Evolutionary conservation across 2,797 vertebrate genomes (phyloP), one percentile per base, ranked within the genome.

Genomic region (Pteropus rufus): DNA sequence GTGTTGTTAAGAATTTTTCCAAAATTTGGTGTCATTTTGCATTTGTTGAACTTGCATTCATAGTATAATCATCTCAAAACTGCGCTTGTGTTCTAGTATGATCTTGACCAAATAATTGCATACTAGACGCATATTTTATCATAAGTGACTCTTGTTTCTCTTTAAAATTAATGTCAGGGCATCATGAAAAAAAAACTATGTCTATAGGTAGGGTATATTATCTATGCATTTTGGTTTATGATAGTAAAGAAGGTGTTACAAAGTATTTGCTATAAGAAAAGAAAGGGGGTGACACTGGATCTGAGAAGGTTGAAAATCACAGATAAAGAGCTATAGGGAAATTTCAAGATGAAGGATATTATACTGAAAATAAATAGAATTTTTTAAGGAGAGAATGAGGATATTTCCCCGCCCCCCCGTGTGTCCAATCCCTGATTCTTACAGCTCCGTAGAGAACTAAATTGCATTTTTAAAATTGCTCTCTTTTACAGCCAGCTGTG

Each of bases 401-500:
- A 91, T 10, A 10, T 91, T 87, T 86, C 26, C 34, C 15, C 19
- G 39, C 34, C 73, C 19, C 44, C 31, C 73, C 36, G 16, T 82
- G 73, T 62, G 62, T 81, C 92, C 92, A 58, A 96, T 73, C 82
- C 23, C 44, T 92, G 16, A 95, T 97, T 96, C 85, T 96, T 92
- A 34, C 5, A 90, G 60, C 81, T 90, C 80, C 34, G 80, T 0
- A 95, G 91, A 75, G 73, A 97, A 92, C 6, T 29, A 97, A 97
- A 95, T 67, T 77, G 6, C 83, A 41, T 64, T 97, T 97, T 97
- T 65, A 90, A 97, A 97, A 96, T 75, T 92, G 84, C 4, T 96
- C 79, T 94, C 29, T 79, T 95, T 98, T 88, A 60, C 64, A 98
- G 49, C 95, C 94, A 98, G 97, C 97, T 98, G 84, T 90, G 96